Percentiles rank a stretch among this genome's conserved stretches.
Conservation (phyloP, 2,113 vertebrate species). For the Mustelus asterias region DNA sequence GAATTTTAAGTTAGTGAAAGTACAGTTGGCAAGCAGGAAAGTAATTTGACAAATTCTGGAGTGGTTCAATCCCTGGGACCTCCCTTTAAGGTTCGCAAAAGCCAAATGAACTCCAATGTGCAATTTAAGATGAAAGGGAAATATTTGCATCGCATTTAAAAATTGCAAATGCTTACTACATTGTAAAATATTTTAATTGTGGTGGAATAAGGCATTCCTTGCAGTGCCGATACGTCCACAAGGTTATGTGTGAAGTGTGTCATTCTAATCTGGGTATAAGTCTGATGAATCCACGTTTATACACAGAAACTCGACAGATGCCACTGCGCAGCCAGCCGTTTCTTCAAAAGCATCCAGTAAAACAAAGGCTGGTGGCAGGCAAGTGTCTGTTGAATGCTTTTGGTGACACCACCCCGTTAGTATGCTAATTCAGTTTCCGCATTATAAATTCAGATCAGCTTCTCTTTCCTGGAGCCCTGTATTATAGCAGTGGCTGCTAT, state of each 20-base stretch:
- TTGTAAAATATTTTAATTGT: constrained; percentile 16
- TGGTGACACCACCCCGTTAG: constrained; percentile 33
- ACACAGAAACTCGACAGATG: constrained; percentile 25
- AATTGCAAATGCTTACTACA: constrained; percentile 28
- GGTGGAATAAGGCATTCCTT: background rate
- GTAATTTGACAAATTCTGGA: background rate
- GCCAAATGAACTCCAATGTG: background rate
- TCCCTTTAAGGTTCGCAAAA: background rate
- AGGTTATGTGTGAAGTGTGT: constrained; percentile 19
- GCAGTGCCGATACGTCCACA: background rate
- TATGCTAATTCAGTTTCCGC: constrained; percentile 25
- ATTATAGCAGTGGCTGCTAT: constrained; percentile 8
- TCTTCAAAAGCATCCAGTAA: constrained; percentile 25
- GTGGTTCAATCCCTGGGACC: background rate
- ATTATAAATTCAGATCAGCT: constrained; percentile 38
- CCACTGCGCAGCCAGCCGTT: background rate
- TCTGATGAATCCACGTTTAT: constrained; percentile 33
- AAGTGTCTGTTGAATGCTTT: constrained; percentile 37
- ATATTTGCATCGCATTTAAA: background rate
- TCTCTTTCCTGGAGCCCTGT: constrained; percentile 25
- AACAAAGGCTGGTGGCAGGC: constrained; percentile 37
- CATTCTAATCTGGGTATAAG: constrained; percentile 1
- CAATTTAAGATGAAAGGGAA: background rate
- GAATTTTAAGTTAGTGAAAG: background rate
- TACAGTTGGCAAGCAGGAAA: background rate